Percentiles rank a stretch among this genome's conserved stretches.
Evolutionary conservation across 2,113 vertebrate species (phyloP).

Genomic region (Misgurnus anguillicaudatus): DNA sequence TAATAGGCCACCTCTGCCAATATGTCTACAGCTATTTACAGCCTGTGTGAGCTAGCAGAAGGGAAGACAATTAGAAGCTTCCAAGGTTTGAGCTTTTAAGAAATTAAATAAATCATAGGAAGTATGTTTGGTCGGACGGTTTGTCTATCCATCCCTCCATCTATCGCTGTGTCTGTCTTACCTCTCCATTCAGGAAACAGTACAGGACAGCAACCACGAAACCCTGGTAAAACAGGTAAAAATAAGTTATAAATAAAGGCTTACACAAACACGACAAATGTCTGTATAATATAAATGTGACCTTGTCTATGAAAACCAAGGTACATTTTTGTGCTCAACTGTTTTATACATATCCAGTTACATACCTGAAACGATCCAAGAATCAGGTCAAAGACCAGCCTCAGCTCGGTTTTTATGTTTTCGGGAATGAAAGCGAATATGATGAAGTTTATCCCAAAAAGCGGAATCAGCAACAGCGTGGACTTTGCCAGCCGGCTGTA

Average conservation of each 20-base stretch:
- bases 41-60: slow-evolving; percentile 6
- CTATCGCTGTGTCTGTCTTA: slow-evolving; percentile 62
- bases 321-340: too few species aligned
- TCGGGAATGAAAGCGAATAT: slow-evolving; percentile 94
- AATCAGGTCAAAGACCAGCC: slow-evolving; percentile 88
- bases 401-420: slow-evolving; percentile 82
- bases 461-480: slow-evolving; percentile 94
- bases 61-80: slow-evolving; percentile 8
- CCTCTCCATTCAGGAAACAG: slow-evolving; percentile 97
- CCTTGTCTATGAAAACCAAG: too few species aligned
- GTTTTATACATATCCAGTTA: not conserved
- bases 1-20: slow-evolving; percentile 8
- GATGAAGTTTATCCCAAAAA: slow-evolving; percentile 94
- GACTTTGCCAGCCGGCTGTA: slow-evolving; percentile 94
- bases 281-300: too few species aligned
- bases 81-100: not conserved
- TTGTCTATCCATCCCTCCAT: not conserved
- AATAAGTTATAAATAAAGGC: not conserved
- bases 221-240: slow-evolving; percentile 74
- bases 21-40: not conserved
- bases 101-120: not conserved
- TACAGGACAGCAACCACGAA: slow-evolving; percentile 97
- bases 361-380: slow-evolving; percentile 94
- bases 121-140: too few species aligned
- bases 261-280: not conserved